Evolutionary conservation across 2,888 invertebrate genomes (phyloP).

Genomic region (Rhingia campestris): DNA sequence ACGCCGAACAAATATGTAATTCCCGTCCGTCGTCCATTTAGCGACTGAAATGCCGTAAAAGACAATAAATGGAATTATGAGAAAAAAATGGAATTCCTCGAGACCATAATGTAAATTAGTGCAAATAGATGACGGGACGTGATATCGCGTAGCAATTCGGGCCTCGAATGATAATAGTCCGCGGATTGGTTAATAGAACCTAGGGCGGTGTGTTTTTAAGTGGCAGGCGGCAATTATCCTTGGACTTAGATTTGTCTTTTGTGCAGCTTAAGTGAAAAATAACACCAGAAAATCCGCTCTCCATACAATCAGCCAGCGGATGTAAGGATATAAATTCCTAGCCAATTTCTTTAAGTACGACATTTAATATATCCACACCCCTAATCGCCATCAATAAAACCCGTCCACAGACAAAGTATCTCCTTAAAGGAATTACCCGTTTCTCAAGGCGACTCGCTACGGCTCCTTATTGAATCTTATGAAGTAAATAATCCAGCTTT

Average conservation of each 20-base stretch:
- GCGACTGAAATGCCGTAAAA: conserved; percentile 6
- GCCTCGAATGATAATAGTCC: conserved; percentile 45
- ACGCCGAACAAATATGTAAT: conserved; percentile 43
- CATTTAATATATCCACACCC: conserved; percentile 60
- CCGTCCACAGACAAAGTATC: conserved; percentile 68
- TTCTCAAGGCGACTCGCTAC: conserved; percentile 5
- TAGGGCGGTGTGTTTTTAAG: not conserved
- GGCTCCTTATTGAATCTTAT: conserved; percentile 79
- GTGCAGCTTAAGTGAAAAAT: conserved; percentile 53
- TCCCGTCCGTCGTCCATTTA: conserved; percentile 44
- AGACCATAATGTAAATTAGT: conserved; percentile 55
- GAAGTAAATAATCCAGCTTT: conserved; percentile 81
- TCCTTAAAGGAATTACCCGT: conserved; percentile 61
- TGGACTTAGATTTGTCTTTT: conserved; percentile 48
- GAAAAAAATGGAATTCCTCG: conserved; percentile 17
- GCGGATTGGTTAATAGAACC: conserved; percentile 62
- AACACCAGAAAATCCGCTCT: conserved; percentile 29
- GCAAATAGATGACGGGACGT: conserved; percentile 62
- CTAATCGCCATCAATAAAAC: conserved; percentile 73
- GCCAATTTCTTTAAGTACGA: conserved; percentile 55
- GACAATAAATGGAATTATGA: conserved; percentile 62
- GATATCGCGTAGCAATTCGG: conserved; percentile 63
- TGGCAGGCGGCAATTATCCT: conserved; percentile 43
- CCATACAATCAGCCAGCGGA: conserved; percentile 8
- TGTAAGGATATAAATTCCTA: conserved; percentile 33